Base-by-base conservation (phyloP, 2,888 invertebrate species). In the Acheta domesticus region DNA sequence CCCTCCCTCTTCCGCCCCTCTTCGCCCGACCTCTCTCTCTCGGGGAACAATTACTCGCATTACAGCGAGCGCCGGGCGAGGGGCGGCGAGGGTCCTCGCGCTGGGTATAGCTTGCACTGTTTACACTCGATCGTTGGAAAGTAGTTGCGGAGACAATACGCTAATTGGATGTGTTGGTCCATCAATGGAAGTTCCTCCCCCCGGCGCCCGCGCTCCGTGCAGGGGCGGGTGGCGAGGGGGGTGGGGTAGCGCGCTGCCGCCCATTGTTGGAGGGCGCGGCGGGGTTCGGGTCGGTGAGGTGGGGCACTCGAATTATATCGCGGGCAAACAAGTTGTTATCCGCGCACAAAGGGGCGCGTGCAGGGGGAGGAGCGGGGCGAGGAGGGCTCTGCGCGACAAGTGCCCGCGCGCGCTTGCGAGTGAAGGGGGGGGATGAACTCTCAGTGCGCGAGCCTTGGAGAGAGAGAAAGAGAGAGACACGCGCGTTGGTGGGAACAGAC, bases 81-180 rank as follows among this genome's bases (percentile, higher is more conserved):
- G 62, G 62, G 62, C n/a, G 62, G 16, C 62, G n/a, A 62, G 62
- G 62, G 62, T 12, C 62, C 62, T 62, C 62, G n/a, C 14, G 36
- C n/a, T 19, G 62, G 62, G 62, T 62, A 62, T 62, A 62, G 62
- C 16, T 62, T 62, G 62, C 62, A 62, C 62, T 62, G 62, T 62
- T 62, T 62, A 62, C 62, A 62, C 62, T 62, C 62, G 62, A 62
- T 62, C 62, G 62, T 62, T 62, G 62, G n/a, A 62, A 19, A 62
- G 62, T 62, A 19, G 62, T 62, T 62, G 62, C 62, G n/a, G 62
- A n/a, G 62, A 62, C 62, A 62, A 62, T 62, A n/a, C 62, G n/a
- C 62, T 62, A 62, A 62, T 62, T 62, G 62, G 62, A 62, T 62
- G 62, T 62, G 62, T 62, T 62, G 62, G 14, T 5, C n/a, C 62